Base-by-base conservation (phyloP, 2,113 vertebrate species). In the Albula goreensis region DNA sequence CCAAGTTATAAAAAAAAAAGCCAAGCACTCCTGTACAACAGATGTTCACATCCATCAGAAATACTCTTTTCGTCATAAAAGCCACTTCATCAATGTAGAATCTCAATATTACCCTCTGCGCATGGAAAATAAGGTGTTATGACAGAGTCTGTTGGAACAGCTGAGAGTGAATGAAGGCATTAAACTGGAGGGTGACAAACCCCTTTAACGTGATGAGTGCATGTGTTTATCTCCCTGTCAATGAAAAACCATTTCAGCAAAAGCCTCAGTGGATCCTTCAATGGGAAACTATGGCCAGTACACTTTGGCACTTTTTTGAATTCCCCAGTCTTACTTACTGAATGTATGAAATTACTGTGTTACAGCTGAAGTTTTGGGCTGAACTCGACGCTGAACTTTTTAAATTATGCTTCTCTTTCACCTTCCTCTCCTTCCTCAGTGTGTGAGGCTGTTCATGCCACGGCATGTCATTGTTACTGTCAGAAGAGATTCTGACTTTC, bases 1-100 rank as follows among this genome's bases (percentile, higher is more conserved):
- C 50, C 25, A n/a, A 78, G 52, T 85, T n/a, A 49, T 31, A 56
- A 31, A 85, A 78, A 85, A 85, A 51, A 85, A 78, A 57, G 31
- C 31, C 31, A 41, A 41, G 31, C 25, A 48, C 50, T 79, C 41
- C 25, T 57, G 11, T 11, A 4, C 25, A 12, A 49, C 63, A 74
- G 83, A 22, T 13, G 25, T 56, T 31, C 4, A 48, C n/a, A 48
- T 77, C 83, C 50, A 49, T 56, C 50, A 85, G 31, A 41, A 25
- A 22, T 13, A 66, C 63, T 77, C 19, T 78, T 78, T 31, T 78
- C 13, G 66, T n/a, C 11, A 84, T 74, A 7, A 77, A 85, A 85
- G 77, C 51, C 31, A 5, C 25, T 12, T 53, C 15, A 57, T 57
- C 84, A 50, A 10, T 50, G 84, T 31, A n/a, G 19, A 85, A 52